A percentile compares a stretch with the other conserved stretches of the same genome.
Evolutionary conservation across 1,140 invertebrate genomes (phyloP).

Genomic region (Mesaphorura yosii): DNA sequence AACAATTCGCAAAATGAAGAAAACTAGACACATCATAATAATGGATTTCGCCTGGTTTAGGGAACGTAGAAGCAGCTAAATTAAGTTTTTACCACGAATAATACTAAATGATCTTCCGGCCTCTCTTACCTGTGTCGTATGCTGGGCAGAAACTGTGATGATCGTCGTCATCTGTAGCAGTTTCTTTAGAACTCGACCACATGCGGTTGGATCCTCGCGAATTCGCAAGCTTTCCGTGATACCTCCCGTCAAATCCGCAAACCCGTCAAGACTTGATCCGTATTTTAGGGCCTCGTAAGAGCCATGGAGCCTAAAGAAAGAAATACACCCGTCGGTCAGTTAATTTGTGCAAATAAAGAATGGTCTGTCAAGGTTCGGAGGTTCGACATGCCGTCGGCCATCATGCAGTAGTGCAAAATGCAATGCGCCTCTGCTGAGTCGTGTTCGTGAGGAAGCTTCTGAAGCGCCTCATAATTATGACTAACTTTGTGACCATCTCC

Average conservation of each 20-base stretch:
- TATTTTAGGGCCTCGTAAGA: constrained; percentile 96
- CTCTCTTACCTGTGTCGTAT: constrained; percentile 36
- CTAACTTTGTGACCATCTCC: no score
- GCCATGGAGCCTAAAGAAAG: constrained; percentile 66
- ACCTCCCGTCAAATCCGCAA: constrained; percentile 78
- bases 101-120: neutral
- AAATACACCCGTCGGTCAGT: constrained; percentile 12
- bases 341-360: neutral
- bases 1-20: no score
- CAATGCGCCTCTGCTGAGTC: no score
- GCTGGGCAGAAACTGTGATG: constrained; percentile 60
- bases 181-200: constrained; percentile 53
- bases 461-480: no score
- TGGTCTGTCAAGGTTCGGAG: no score
- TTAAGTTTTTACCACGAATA: neutral
- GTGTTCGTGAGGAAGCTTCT: no score
- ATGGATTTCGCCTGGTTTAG: neutral
- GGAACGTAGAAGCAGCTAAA: neutral
- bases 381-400: no score
- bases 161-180: constrained; percentile 73
- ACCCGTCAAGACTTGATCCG: constrained; percentile 69
- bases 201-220: constrained; percentile 52
- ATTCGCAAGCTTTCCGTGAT: constrained; percentile 70
- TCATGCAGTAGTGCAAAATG: no score
- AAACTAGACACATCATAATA: no score